Evolutionary conservation across 1,140 invertebrate species (phyloP), one percentile per base, ranked within the genome.

Genomic region (Drosophila rhopaloa): DNA sequence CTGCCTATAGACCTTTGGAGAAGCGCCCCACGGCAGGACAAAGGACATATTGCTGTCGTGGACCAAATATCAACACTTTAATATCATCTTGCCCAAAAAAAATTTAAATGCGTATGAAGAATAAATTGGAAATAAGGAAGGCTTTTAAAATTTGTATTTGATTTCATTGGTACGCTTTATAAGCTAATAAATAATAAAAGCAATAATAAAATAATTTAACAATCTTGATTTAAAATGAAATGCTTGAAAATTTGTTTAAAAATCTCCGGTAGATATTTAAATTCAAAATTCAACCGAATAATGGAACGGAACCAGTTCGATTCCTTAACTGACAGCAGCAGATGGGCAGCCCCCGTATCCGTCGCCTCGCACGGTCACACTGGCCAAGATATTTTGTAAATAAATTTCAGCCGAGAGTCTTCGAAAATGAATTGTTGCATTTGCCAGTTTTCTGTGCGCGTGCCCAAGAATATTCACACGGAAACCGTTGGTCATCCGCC

Each of bases 381-480:
- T 38, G 11, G 4, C 10, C 19, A n/a, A 16, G 4, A 14, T 56
- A 50, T 51, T 43, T 68, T 78, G 65, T 78, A 79, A 78, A 78
- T 79, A 78, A 46, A 57, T 32, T 53, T n/a, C 29, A 55, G 14
- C 29, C 38, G 37, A 57, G 29, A 61, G 27, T 61, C 19, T 14
- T 8, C 19, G 24, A 37, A 84, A 44, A 89, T 89, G 79, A 89
- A 84, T 72, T 89, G 84, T 59, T 89, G 84, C 62, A 81, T 89
- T 75, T 89, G 84, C 47, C 84, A 89, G 50, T 89, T 89, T 71
- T 61, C 77, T 57, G 84, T 89, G 29, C 85, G 84, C 19, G 66
- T 67, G 37, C 77, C 84, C 7, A 89, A 78, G 38, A 78, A 90
- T 40, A 89, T 89, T 57, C 60, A 84, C 19, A 67, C 71, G 1